Base-by-base conservation (phyloP, 2,113 vertebrate genomes). In the Microtus pennsylvanicus region DNA sequence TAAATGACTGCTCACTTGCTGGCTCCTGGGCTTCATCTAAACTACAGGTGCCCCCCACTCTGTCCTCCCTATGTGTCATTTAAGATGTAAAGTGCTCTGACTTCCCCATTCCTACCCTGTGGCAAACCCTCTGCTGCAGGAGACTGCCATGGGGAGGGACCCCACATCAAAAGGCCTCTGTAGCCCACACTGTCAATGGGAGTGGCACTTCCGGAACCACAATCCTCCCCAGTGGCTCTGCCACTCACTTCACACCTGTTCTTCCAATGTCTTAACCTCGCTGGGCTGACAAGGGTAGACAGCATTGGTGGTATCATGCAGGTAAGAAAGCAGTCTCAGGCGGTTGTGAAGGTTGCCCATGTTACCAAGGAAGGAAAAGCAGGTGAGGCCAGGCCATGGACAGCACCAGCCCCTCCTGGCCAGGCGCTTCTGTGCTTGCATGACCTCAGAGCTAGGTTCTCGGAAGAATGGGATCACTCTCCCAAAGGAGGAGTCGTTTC, bases 401-500 rank as follows among this genome's bases (percentile, higher is more conserved):
- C 16, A 65, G 16, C 26, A 21, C 24, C 58, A 83, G 58, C 24
- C 10, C 24, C 42, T 26, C 42, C 13, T 42, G 81, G 58, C n/a
- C 14, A 17, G 58, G 58, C 1, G 0, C 61, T 19, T 42, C 55
- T 38, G 10, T 65, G 58, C 7, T 45, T 30, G 26, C 16, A 16
- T 19, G 28, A 45, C 58, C 28, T 30, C 16, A 12, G 28, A 22
- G 26, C 4, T 3, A 47, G 8, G 7, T 65, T 38, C 30, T 52
- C 52, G 85, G 38, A 89, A 55, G 58, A 65, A 58, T 55, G 45
- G 74, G n/a, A 72, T 82, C 14, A 35, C 75, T 96, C 50, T 96
- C 92, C 93, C 88, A 93, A 78, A 91, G 69, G 74, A 17, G n/a
- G 83, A 81, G 52, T 50, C 76, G 92, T 74, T 90, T 90, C 88